Percentiles rank a stretch among this genome's conserved stretches.
phyloP scores from a whole-genome alignment of 2,797 vertebrate species.

The Lacerta agilis region DNA sequence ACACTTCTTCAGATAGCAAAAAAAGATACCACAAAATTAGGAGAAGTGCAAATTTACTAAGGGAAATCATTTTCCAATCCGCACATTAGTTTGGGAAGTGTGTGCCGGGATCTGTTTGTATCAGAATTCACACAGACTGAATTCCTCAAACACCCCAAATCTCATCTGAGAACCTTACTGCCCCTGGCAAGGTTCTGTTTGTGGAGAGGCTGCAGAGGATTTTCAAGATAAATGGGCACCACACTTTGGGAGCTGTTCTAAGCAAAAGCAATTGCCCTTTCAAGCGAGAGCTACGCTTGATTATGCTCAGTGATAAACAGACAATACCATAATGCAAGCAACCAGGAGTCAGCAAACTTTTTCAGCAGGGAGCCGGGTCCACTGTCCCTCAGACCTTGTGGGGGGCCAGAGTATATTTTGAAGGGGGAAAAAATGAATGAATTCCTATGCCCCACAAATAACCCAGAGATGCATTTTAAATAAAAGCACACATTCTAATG shows the following conservation, averaged over 20 bases:
- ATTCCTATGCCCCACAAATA: too few relatives aligned
- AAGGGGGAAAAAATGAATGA: too few relatives aligned
- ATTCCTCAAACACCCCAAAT: not conserved
- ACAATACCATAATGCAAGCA: not conserved
- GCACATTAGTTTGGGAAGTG: not conserved
- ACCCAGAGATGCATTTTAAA: too few relatives aligned
- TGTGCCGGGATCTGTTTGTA: not conserved
- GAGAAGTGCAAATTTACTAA: not conserved
- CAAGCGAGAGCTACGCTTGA: not conserved
- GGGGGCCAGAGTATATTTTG: too few relatives aligned
- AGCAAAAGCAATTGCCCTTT: not conserved
- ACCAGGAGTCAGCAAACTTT: too few relatives aligned
- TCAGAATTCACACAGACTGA: not conserved
- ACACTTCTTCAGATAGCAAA: too few relatives aligned
- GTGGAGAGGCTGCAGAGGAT: not conserved
- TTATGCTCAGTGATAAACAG: not conserved
- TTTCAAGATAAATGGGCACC: accelerated
- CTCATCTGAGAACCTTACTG: not conserved
- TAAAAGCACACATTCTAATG: too few relatives aligned
- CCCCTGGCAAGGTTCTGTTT: not conserved
- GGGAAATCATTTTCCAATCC: not conserved
- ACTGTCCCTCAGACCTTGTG: too few relatives aligned
- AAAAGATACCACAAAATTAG: not conserved
- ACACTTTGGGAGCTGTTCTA: accelerated
- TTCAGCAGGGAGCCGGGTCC: too few relatives aligned